Conservation (phyloP, 2,797 vertebrate species). For the Gymnopithys bicolor region DNA sequence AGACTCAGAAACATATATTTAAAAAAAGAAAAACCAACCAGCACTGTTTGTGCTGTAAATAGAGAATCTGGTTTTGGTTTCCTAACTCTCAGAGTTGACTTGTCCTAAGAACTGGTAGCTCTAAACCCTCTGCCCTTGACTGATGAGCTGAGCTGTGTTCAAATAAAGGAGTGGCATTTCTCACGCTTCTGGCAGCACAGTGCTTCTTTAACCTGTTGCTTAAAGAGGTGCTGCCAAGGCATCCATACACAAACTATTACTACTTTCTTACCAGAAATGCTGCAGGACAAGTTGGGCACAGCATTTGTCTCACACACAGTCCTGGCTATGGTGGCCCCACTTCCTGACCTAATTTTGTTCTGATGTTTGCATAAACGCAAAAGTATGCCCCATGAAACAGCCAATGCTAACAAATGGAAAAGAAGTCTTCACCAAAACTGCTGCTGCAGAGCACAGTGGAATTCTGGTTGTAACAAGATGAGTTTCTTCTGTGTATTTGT, state of each 20-base stretch:
- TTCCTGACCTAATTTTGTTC: not conserved
- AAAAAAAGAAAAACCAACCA: not conserved
- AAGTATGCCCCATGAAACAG: not conserved
- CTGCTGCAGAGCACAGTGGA: not conserved
- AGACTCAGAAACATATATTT: not conserved
- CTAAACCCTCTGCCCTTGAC: not conserved
- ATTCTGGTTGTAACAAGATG: not conserved
- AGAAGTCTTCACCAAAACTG: not conserved
- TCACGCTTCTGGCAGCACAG: not conserved
- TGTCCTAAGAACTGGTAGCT: not conserved
- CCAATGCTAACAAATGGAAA: not conserved
- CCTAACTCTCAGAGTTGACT: not conserved
- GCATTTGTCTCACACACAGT: not conserved
- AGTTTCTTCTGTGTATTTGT: not conserved
- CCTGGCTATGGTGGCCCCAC: not conserved
- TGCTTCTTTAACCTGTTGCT: not conserved
- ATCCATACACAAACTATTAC: not conserved
- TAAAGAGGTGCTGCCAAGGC: not conserved
- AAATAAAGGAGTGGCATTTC: not conserved
- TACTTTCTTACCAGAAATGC: not conserved
- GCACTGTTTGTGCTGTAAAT: not conserved
- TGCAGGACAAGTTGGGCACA: not conserved
- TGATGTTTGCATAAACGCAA: not conserved
- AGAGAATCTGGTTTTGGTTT: not conserved
- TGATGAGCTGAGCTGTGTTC: not conserved